These are phyloP conservation scores for Drosophila pullipes DNA, from an alignment of 2,888 invertebrate species.

Conservation along the genomic window DNA sequence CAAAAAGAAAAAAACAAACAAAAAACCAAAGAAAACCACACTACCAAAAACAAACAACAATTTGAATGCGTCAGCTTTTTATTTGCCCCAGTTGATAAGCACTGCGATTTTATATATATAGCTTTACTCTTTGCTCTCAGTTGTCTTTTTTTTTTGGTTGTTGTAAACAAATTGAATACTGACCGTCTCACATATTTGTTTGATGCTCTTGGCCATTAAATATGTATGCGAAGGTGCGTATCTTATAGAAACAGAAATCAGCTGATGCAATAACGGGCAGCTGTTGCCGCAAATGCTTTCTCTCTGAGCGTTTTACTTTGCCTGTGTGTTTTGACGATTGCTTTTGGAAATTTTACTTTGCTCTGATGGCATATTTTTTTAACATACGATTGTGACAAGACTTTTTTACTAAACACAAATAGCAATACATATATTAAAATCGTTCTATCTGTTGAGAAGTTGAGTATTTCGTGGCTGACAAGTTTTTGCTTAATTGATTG, in stretches of 20 bases:
- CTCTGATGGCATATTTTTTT: constrained; percentile 22
- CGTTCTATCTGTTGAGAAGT: neutral
- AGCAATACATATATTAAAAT: neutral
- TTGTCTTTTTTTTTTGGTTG: constrained; percentile 7
- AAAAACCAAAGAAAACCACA: constrained; percentile 18
- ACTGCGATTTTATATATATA: constrained; percentile 3
- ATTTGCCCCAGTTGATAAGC: constrained; percentile 37
- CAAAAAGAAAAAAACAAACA: constrained; percentile 11
- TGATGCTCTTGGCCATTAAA: constrained; percentile 17
- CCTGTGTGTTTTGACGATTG: constrained; percentile 33
- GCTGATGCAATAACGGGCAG: constrained; percentile 73
- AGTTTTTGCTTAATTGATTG: constrained; percentile 1
- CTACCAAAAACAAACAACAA: neutral
- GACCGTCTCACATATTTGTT: constrained; percentile 14
- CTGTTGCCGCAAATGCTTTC: constrained; percentile 58
- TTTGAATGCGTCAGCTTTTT: constrained; percentile 27
- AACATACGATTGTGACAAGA: constrained; percentile 6
- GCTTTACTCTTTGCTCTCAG: constrained; percentile 17
- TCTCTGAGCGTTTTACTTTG: constrained; percentile 46
- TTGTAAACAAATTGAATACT: constrained; percentile 39
- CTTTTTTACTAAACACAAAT: neutral
- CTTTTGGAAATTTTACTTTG: constrained; percentile 18
- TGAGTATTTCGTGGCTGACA: neutral
- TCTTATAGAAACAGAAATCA: constrained; percentile 62
- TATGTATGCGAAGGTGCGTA: constrained; percentile 34